Evolutionary conservation across 2,797 vertebrate genomes (phyloP).

Genomic region (Xenops minutus): DNA sequence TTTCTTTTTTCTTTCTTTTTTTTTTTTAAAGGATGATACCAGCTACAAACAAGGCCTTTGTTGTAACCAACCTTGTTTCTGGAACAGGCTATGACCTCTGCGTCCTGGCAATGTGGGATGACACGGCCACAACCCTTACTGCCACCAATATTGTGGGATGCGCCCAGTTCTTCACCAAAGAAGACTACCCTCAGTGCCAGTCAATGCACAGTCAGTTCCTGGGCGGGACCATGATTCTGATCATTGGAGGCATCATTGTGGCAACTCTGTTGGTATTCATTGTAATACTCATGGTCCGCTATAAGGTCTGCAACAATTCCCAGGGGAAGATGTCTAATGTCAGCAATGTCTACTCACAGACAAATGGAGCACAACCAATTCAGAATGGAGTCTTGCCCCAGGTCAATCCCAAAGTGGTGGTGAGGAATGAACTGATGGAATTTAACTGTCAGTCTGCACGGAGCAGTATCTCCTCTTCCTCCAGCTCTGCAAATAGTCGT

Average conservation of each 20-base stretch:
- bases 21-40: constrained; percentile 89
- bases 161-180: constrained; percentile 91
- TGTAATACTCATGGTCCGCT: constrained; percentile 95
- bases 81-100: constrained; percentile 96
- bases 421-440: constrained; percentile 87
- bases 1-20: not conserved
- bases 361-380: constrained; percentile 83
- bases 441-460: constrained; percentile 85
- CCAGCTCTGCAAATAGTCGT: constrained; percentile 86
- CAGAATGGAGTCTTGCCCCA: constrained; percentile 83
- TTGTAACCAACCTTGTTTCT: constrained; percentile 93
- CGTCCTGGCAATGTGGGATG: constrained; percentile 96
- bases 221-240: constrained; percentile 95
- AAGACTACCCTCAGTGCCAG: constrained; percentile 93
- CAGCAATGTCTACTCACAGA: constrained; percentile 93
- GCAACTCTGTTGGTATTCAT: constrained; percentile 94
- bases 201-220: constrained; percentile 94
- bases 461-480: constrained; percentile 90
- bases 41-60: constrained; percentile 90
- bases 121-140: constrained; percentile 93
- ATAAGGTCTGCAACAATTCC: constrained; percentile 88
- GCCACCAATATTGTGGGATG: constrained; percentile 98
- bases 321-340: constrained; percentile 83
- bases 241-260: constrained; percentile 95
- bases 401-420: constrained; percentile 88